These are phyloP conservation scores for Crocodylus rhombifer DNA, from an alignment of 2,797 vertebrate species.

Conservation along the genomic window DNA sequence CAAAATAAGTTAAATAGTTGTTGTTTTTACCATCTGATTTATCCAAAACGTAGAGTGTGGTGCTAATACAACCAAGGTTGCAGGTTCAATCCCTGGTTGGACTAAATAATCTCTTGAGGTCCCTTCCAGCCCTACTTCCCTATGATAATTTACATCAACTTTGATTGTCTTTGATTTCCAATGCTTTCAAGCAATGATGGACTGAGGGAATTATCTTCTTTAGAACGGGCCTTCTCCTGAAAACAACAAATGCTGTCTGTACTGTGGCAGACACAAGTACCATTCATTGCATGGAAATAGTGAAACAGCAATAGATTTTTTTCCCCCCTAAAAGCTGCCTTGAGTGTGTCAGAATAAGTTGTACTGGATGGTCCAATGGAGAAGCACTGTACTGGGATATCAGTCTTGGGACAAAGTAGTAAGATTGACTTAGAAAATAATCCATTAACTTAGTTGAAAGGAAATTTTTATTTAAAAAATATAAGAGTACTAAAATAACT, in stretches of 20 bases:
- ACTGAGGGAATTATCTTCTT: background rate
- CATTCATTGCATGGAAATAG: background rate
- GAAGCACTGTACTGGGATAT: background rate
- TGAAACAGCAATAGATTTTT: background rate
- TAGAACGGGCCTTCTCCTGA: background rate
- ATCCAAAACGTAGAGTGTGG: background rate
- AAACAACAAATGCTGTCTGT: rapidly evolving
- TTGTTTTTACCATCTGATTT: background rate
- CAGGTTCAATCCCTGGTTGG: no score
- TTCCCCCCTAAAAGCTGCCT: background rate
- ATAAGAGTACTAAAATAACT: background rate
- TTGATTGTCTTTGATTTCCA: slow-evolving; percentile 5
- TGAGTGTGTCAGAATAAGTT: background rate
- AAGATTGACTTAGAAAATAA: background rate
- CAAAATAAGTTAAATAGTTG: background rate
- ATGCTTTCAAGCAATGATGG: background rate
- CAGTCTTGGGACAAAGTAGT: background rate
- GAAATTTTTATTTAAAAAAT: background rate
- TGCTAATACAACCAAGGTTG: no score
- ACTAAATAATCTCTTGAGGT: no score
- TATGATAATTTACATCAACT: background rate
- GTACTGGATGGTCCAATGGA: background rate
- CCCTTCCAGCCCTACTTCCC: no score
- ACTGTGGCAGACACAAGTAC: background rate
- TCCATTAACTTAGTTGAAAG: background rate